Percentiles rank a stretch among this genome's conserved stretches.
phyloP scores from a whole-genome alignment of 1,140 invertebrate genomes.

The Marisa cornuarietis region DNA sequence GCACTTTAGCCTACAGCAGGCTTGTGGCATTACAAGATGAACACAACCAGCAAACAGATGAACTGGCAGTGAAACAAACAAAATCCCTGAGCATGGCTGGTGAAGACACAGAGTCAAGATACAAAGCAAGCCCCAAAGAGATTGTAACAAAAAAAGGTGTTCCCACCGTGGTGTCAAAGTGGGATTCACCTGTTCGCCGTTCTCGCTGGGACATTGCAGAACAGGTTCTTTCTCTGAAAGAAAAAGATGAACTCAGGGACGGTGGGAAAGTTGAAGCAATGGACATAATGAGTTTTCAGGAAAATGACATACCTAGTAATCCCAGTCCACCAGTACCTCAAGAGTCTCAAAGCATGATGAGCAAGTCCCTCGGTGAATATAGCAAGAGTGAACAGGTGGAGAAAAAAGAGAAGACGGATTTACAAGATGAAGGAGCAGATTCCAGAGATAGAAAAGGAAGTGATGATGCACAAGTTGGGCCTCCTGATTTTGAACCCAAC shows the following conservation, averaged over 20 bases:
- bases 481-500: too few relatives aligned
- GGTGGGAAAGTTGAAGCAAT: neutral
- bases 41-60: too few relatives aligned
- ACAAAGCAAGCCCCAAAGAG: neutral
- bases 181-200: constrained; percentile 12
- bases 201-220: constrained; percentile 9
- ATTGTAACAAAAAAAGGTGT: constrained; percentile 11
- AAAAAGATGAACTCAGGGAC: neutral
- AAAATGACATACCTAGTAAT: too few relatives aligned
- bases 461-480: neutral
- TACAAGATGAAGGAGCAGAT: neutral
- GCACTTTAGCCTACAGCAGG: too few relatives aligned
- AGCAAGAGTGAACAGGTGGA: neutral
- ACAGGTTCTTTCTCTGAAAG: neutral
- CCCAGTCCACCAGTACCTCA: neutral
- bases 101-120: neutral
- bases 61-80: too few relatives aligned
- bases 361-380: neutral
- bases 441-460: neutral
- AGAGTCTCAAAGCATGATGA: neutral
- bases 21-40: too few relatives aligned
- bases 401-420: neutral
- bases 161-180: constrained; percentile 5
- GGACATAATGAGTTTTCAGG: neutral
- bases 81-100: too few relatives aligned